phyloP scores from a whole-genome alignment of 2,888 invertebrate species.

The Parnassius smintheus region DNA sequence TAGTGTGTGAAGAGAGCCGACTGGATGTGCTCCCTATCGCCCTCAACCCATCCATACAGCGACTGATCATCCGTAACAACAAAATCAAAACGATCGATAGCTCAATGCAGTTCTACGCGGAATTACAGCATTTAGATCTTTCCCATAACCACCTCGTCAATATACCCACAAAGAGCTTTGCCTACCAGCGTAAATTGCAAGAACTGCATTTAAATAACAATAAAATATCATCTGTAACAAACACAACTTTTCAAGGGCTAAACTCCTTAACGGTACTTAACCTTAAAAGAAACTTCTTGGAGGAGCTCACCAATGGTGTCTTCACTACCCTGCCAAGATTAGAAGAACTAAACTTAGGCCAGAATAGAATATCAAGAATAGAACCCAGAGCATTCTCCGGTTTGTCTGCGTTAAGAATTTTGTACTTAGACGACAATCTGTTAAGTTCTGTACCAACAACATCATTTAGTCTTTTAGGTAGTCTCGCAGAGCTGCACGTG shows the following conservation, averaged over 20 bases:
- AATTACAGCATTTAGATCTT: constrained; percentile 91
- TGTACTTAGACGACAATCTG: constrained; percentile 92
- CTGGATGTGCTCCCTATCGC: constrained; percentile 95
- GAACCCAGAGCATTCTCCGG: constrained; percentile 90
- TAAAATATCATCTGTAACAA: constrained; percentile 90
- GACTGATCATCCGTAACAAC: constrained; percentile 91
- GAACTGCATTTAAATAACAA: constrained; percentile 92
- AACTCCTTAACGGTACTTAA: constrained; percentile 90
- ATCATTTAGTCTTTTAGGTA: constrained; percentile 86
- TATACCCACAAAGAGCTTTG: constrained; percentile 89
- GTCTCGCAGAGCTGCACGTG: constrained; percentile 91
- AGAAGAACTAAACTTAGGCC: constrained; percentile 92
- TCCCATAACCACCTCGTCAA: constrained; percentile 92
- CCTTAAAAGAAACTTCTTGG: constrained; percentile 89
- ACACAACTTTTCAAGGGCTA: constrained; percentile 89
- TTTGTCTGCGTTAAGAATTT: constrained; percentile 86
- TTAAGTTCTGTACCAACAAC: constrained; percentile 88
- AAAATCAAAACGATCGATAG: constrained; percentile 94
- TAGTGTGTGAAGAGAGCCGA: constrained; percentile 91
- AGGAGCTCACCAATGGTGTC: constrained; percentile 87
- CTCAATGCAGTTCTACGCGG: constrained; percentile 93
- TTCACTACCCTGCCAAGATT: constrained; percentile 88
- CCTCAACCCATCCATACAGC: constrained; percentile 93
- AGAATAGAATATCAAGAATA: constrained; percentile 91
- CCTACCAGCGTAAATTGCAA: constrained; percentile 89